Evolutionary conservation across 2,888 invertebrate species (phyloP).

Genomic region (Mycalesis mineus): DNA sequence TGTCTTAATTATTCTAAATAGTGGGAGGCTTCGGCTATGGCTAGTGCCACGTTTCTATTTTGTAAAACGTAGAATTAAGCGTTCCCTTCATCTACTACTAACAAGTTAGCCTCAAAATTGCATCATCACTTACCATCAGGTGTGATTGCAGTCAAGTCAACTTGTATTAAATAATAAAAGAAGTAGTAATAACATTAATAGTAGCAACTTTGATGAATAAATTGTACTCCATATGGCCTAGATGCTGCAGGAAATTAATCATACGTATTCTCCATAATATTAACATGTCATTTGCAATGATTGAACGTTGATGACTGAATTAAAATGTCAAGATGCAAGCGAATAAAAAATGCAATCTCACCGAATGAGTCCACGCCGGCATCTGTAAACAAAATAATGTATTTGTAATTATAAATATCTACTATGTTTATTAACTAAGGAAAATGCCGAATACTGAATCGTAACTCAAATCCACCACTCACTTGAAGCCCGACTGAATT

Average conservation of each 20-base stretch:
- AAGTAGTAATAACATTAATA: not conserved
- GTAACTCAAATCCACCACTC: too few species aligned
- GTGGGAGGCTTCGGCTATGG: too few species aligned
- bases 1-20: too few species aligned
- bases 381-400: constrained; percentile 53
- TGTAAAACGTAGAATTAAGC: too few species aligned
- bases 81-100: too few species aligned
- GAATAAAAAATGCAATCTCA: constrained; percentile 19
- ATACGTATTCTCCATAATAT: constrained; percentile 18
- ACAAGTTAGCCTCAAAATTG: too few species aligned
- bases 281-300: constrained; percentile 25
- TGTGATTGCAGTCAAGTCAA: too few species aligned
- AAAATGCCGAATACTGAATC: too few species aligned
- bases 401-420: constrained; percentile 41
- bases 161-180: too few species aligned
- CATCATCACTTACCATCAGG: too few species aligned
- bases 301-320: constrained; percentile 21
- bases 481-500: too few species aligned
- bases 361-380: constrained; percentile 20
- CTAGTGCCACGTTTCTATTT: too few species aligned
- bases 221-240: not conserved
- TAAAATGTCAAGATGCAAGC: constrained; percentile 18
- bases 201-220: not conserved
- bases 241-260: constrained; percentile 16
- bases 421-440: not conserved